Base-by-base conservation (phyloP, 64 coral and sea anemone genomes). In the Montipora cactus region DNA sequence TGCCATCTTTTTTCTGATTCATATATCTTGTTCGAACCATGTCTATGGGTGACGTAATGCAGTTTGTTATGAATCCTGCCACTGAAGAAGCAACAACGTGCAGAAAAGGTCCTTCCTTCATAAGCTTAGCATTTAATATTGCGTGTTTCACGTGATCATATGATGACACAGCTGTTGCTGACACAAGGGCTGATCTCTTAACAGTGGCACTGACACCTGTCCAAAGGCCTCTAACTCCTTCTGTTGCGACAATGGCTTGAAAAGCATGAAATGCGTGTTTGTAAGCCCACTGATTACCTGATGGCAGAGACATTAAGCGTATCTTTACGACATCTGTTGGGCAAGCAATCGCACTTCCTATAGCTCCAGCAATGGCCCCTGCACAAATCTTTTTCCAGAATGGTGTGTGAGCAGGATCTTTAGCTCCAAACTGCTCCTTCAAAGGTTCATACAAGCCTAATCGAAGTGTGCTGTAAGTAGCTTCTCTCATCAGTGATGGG, bases 11-110 rank as follows among this genome's bases (percentile, higher is more conserved):
- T 79, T 95, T 95, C 74, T 96, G 95, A 66, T 96, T 96, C 95
- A 96, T 96, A 25, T 87, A 74, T 37, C 95, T 81, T 28, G 95
- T 96, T 79, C 93, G 93, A 23, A 96, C 91, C 46, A 96, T 92
- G 46, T 96, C 95, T 10, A 96, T 83, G 21, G 95, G 95, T 0
- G 95, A 96, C 7, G 91, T 91, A 9, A 93, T 88, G 18, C 83
- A 91, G 19, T 92, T 92, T 21, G 87, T 77, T 1, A 93, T 88
- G 21, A 96, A 74, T 5, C 95, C 95, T 49, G 95, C 91, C 51
- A 93, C 51, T 75, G 93, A 93, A 16, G 95, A 96, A 2, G 87
- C 89, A 28, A 91, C 88, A 13, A 96, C 79, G 76, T 96, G 95
- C 4, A 96, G 53, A 75, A 78, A 51, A 45, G 91, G 88, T 46